Conservation (phyloP, 1,140 invertebrate species). For the Lepidurus arcticus region DNA sequence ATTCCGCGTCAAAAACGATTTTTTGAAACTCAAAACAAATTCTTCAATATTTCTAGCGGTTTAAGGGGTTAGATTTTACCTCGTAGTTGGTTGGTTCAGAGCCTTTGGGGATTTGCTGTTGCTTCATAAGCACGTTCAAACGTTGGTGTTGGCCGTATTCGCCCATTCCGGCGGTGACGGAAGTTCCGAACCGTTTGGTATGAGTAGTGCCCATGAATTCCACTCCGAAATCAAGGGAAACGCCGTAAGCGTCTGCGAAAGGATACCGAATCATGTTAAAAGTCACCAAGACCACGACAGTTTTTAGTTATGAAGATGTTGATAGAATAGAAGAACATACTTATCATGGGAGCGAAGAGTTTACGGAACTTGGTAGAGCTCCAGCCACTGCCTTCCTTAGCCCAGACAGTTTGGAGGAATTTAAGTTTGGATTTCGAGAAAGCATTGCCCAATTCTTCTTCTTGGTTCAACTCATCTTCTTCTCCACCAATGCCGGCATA, state of each 20-base stretch:
- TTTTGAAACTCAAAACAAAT: neutral
- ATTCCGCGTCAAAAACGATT: neutral
- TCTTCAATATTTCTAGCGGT: neutral
- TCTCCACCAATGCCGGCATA: neutral
- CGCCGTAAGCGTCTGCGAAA: slow-evolving; percentile 14
- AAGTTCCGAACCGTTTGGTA: slow-evolving; percentile 25
- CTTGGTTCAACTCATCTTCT: neutral
- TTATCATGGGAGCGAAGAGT: neutral
- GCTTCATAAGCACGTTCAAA: neutral
- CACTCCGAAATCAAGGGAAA: slow-evolving; percentile 23
- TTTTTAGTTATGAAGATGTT: neutral
- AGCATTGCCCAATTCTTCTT: neutral
- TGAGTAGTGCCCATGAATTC: slow-evolving; percentile 26
- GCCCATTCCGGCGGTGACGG: slow-evolving; percentile 23
- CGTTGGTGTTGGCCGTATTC: slow-evolving; percentile 27
- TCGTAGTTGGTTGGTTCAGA: neutral
- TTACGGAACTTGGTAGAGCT: neutral
- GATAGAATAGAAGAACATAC: neutral
- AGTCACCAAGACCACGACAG: no score
- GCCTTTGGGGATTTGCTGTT: neutral
- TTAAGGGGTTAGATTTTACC: neutral
- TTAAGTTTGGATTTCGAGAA: neutral
- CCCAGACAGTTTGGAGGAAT: neutral
- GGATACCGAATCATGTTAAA: neutral
- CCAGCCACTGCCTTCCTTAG: neutral